Evolutionary conservation across 2,797 vertebrate genomes (phyloP).

Genomic region (Eremophila alpestris): DNA sequence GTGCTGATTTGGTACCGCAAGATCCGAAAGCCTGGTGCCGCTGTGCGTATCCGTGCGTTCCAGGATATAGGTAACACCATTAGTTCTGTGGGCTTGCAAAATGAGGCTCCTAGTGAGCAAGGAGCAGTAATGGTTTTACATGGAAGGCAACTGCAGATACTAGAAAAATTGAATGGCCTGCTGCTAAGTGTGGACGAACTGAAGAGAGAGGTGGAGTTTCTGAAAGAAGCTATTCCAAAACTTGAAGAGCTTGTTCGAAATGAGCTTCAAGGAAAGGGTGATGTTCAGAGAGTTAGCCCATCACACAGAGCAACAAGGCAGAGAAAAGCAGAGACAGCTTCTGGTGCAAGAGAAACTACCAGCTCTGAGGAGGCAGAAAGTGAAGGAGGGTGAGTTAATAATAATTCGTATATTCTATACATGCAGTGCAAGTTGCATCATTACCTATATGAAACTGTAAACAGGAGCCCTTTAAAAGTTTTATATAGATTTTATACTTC

Average conservation of each 20-base stretch:
- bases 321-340: slow-evolving; percentile 73
- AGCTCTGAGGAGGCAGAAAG: slow-evolving; percentile 83
- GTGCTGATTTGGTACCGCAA: slow-evolving; percentile 82
- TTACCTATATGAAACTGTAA: not conserved
- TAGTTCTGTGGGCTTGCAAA: slow-evolving; percentile 3
- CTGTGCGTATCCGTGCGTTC: not conserved
- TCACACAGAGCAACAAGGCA: slow-evolving; percentile 80
- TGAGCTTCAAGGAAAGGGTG: slow-evolving; percentile 78
- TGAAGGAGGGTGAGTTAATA: slow-evolving; percentile 80
- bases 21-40: slow-evolving; percentile 14
- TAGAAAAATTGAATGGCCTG: slow-evolving; percentile 87
- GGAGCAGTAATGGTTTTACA: slow-evolving; percentile 67
- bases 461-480: not conserved
- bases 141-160: slow-evolving; percentile 83
- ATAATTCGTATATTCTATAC: not conserved
- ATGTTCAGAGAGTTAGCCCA: slow-evolving; percentile 73
- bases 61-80: slow-evolving; percentile 1
- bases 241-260: slow-evolving; percentile 86
- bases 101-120: slow-evolving; percentile 39
- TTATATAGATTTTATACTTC: not conserved
- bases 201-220: slow-evolving; percentile 87
- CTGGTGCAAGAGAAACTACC: slow-evolving; percentile 59
- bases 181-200: slow-evolving; percentile 88
- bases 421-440: not conserved
- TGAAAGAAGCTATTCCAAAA: slow-evolving; percentile 87